Evolutionary conservation across 1,140 invertebrate genomes (phyloP).

Genomic region (Zaprionus taronus): DNA sequence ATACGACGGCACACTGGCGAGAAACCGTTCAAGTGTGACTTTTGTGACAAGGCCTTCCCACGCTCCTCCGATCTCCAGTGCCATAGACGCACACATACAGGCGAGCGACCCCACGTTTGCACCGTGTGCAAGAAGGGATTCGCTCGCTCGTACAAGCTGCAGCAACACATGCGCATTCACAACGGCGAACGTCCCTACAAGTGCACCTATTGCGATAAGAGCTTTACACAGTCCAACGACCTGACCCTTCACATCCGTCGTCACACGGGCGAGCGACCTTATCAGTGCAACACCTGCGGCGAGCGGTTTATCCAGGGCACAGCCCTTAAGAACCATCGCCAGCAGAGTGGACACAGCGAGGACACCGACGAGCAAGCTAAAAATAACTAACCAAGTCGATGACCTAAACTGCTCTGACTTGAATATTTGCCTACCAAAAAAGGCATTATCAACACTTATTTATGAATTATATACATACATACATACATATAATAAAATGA

Average conservation of each 20-base stretch:
- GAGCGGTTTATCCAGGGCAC: conserved; percentile 83
- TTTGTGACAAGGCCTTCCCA: conserved; percentile 77
- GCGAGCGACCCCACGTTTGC: conserved; percentile 86
- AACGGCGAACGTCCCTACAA: conserved; percentile 86
- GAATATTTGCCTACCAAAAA: too few relatives aligned
- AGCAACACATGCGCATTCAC: conserved; percentile 87
- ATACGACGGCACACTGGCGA: conserved; percentile 86
- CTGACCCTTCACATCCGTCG: conserved; percentile 86
- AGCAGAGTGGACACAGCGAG: conserved; percentile 67
- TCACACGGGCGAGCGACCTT: conserved; percentile 86
- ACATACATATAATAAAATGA: too few relatives aligned
- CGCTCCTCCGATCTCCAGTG: conserved; percentile 79
- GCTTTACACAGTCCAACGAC: conserved; percentile 87
- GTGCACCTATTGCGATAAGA: conserved; percentile 86
- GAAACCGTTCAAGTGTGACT: conserved; percentile 81
- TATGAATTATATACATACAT: not conserved
- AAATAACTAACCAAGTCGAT: not conserved
- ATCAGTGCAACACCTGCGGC: conserved; percentile 81
- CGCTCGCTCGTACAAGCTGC: conserved; percentile 86
- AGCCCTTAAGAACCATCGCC: conserved; percentile 76
- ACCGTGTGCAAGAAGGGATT: conserved; percentile 85
- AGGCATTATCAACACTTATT: not conserved
- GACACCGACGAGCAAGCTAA: not conserved
- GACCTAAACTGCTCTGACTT: not conserved
- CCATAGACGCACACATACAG: conserved; percentile 87